phyloP scores from a whole-genome alignment of 2,113 vertebrate species.

The Bubalus kerabau region DNA sequence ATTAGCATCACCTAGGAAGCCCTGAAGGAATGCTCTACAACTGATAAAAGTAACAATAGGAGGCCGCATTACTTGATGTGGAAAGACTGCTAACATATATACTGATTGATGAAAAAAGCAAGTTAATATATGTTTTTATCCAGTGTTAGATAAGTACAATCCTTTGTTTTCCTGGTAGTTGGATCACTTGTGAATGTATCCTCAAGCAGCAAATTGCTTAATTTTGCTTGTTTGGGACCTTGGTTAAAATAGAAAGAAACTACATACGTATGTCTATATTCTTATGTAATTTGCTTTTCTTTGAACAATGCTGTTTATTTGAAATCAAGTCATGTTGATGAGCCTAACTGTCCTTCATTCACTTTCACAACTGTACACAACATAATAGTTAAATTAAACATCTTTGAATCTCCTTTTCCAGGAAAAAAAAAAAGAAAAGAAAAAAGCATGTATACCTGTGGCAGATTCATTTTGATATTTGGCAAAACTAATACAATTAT shows the following conservation, averaged over 20 bases:
- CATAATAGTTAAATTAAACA: not conserved
- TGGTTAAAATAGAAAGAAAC: not conserved
- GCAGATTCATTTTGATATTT: no score
- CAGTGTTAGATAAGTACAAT: not conserved
- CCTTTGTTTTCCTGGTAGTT: not conserved
- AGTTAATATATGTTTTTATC: not conserved
- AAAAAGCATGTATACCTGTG: not conserved
- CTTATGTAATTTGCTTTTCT: not conserved
- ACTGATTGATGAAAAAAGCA: not conserved
- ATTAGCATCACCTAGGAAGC: not conserved
- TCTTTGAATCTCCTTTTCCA: not conserved
- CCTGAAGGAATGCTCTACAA: not conserved
- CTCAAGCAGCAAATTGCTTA: not conserved
- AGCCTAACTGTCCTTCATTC: not conserved
- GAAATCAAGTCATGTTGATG: not conserved
- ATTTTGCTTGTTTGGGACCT: not conserved
- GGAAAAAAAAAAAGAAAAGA: not conserved
- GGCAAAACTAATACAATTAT: no score
- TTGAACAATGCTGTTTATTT: not conserved
- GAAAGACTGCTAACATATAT: not conserved
- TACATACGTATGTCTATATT: not conserved
- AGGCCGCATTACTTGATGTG: not conserved
- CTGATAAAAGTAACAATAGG: not conserved
- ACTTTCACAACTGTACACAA: not conserved
- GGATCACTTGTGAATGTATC: not conserved